Base-by-base conservation (phyloP, 2,797 vertebrate genomes). In the Fringilla coelebs region DNA sequence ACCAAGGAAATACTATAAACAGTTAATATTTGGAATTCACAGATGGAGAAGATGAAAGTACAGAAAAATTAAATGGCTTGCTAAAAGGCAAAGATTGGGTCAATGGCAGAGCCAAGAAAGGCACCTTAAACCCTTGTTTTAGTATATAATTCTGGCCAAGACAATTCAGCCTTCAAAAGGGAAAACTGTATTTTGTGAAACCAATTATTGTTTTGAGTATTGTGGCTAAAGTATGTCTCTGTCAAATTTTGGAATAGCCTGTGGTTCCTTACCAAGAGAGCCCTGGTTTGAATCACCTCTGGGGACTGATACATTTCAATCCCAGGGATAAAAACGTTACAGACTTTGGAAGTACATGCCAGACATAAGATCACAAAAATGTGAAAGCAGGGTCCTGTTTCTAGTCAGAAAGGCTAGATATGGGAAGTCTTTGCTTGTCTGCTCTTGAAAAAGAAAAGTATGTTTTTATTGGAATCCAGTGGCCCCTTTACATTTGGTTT, bases 331-430 rank as follows among this genome's bases (percentile, higher is more conserved):
- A 95, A 93, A 90, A 93, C 45, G 92, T 92, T 97, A 87, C 62
- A 88, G 94, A 58, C 93, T 85, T 90, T 96, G 92, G 82, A 96
- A 92, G 84, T 66, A 70, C 7, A 11, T 95, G 96, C 96, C 96
- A 97, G 93, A 95, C 68, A 76, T 81, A 81, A 84, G 93, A 96
- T 96, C 94, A 96, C 75, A 97, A 95, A 91, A 88, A 95, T 94
- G 94, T 88, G 96, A 97, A 97, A 97, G 67, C 79, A 85, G 92
- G 81, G 96, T 94, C 90, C 86, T 96, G 95, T 96, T 97, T 94
- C 96, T 94, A 95, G 86, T 82, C 92, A 97, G 90, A 91, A 94
- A 95, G 74, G 86, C 76, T 94, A 93, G 95, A 93, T 82, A 60
- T 90, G 94, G 91, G 91, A 96, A 94, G 46, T 57, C 85, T 86